Base-by-base conservation (phyloP, 1,140 invertebrate species). In the Drosophila yakuba region DNA sequence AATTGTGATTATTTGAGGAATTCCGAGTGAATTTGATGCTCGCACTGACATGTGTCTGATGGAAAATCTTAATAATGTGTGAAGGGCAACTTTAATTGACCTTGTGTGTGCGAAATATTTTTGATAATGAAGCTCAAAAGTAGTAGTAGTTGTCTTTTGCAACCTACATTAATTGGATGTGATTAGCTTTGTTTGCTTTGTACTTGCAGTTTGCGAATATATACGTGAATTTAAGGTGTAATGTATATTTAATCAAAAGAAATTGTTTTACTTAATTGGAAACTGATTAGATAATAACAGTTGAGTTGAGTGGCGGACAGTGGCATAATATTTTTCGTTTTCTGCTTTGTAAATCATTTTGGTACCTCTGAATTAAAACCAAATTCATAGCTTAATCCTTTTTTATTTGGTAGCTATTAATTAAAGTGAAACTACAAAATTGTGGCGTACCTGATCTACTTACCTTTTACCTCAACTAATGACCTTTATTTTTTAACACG, bases 1-100 rank as follows among this genome's bases (percentile, higher is more conserved):
- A 72, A 71, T 57, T 48, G 44, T 36, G 68, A 72, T 72, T 71
- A 50, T 57, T 57, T 36, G 43, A 48, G 28, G 51, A 68, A 71
- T 57, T 58, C 71, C 28, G 7, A 58, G 66, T 68, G 61, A 45
- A 68, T 66, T 66, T 68, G 38, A 68, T 66, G 62, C 47, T 51
- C 28, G 44, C 45, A n/a, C 44, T 14, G 51, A 69, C 43, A 57
- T 32, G 38, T 69, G 66, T 47, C 32, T 68, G 25, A 69, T n/a
- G 12, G 20, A 23, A 36, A 44, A 43, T 38, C 36, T 66, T 32
- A 17, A 41, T 12, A 17, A 35, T 35, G n/a, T 32, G 36, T 44
- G 35, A 71, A 71, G 67, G 64, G 43, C 43, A 36, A 35, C 7
- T 35, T 11, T 1, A 48, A 39, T 43, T 43, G 52, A 71, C 44